Percentiles rank a stretch among this genome's conserved stretches.
Conservation (phyloP, 1,140 invertebrate species). For the Meloidogyne floridensis region DNA sequence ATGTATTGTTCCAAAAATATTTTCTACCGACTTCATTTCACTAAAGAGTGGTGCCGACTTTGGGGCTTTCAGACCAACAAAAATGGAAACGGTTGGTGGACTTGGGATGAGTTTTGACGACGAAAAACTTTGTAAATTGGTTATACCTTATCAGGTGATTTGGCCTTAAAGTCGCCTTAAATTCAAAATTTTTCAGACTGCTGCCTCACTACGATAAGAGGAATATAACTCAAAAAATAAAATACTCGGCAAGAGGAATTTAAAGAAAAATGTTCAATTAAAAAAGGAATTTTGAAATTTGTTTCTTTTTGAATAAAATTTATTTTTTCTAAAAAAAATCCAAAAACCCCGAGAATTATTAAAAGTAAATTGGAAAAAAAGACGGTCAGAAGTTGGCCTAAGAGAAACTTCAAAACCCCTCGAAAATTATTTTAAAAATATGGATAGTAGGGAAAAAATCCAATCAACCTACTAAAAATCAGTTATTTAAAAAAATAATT, state of each 20-base stretch:
- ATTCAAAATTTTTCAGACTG: slow-evolving; percentile 42
- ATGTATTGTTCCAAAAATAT: slow-evolving; percentile 46
- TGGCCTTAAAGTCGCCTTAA: not conserved
- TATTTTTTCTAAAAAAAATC: too few species aligned
- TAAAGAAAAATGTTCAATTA: not conserved
- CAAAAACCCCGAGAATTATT: too few species aligned
- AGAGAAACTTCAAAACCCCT: too few species aligned
- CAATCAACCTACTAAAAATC: too few species aligned
- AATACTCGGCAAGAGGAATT: not conserved
- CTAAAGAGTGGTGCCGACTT: slow-evolving; percentile 46
- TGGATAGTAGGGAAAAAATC: too few species aligned
- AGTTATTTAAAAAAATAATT: too few species aligned
- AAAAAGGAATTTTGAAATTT: too few species aligned
- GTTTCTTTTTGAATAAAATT: too few species aligned
- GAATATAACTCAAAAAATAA: not conserved
- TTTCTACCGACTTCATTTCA: slow-evolving; percentile 39
- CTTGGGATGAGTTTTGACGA: slow-evolving; percentile 43
- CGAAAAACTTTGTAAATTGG: slow-evolving; percentile 46
- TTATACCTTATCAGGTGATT: slow-evolving; percentile 47
- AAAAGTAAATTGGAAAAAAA: too few species aligned
- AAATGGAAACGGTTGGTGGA: slow-evolving; percentile 40
- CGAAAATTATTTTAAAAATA: too few species aligned
- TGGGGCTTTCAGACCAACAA: slow-evolving; percentile 49
- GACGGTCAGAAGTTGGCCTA: too few species aligned
- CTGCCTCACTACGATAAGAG: slow-evolving; percentile 35